Conservation (phyloP, 2,113 vertebrate genomes). For the Merops nubicus region DNA sequence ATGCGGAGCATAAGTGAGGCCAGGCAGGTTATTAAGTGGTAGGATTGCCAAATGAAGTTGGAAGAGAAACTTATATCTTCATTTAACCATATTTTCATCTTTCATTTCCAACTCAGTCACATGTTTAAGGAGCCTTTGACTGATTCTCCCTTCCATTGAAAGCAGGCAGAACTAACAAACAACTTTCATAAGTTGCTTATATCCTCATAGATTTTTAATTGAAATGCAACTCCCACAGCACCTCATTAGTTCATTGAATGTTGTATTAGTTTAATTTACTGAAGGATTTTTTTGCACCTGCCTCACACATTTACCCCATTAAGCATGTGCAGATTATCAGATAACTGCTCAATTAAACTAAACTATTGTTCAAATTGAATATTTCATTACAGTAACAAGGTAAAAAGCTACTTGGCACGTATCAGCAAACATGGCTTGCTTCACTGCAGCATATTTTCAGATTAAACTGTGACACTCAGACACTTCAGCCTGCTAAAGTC, state of each 20-base stretch:
- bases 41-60: neutral
- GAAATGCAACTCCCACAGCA: conserved; percentile 34
- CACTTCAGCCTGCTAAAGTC: neutral
- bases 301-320: conserved; percentile 37
- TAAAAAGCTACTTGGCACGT: conserved; percentile 24
- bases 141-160: neutral
- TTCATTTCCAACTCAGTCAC: neutral
- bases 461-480: neutral
- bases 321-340: conserved; percentile 30
- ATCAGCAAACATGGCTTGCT: neutral
- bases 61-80: neutral
- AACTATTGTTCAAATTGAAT: conserved; percentile 56
- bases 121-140: neutral
- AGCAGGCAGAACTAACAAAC: conserved; percentile 20
- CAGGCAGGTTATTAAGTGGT: neutral
- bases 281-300: conserved; percentile 35
- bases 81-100: neutral
- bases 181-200: neutral
- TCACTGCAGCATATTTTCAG: neutral
- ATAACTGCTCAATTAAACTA: conserved; percentile 58
- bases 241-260: conserved; percentile 53
- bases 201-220: conserved; percentile 56
- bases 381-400: conserved; percentile 45
- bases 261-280: conserved; percentile 54
- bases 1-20: neutral